phyloP scores from a whole-genome alignment of 2,797 vertebrate species.

The Discoglossus pictus region DNA sequence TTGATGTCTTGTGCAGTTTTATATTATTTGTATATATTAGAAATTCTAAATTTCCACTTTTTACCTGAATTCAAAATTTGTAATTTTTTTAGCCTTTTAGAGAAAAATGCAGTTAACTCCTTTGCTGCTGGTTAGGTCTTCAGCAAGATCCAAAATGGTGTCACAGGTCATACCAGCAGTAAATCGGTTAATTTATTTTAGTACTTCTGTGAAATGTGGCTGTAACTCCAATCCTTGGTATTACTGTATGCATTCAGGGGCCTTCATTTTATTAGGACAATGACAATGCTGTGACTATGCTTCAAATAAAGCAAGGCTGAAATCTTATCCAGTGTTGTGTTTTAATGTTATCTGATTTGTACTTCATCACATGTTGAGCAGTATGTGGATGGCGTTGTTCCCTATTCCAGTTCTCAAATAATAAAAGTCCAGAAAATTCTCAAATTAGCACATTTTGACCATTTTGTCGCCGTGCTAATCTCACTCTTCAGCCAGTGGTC shows the following conservation, averaged over 20 bases:
- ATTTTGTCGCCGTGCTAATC: too few relatives aligned
- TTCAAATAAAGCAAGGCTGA: constrained; percentile 69
- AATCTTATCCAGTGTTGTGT: constrained; percentile 59
- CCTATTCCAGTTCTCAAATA: too few relatives aligned
- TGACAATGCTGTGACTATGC: constrained; percentile 62
- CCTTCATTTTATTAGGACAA: constrained; percentile 59
- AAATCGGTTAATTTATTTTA: constrained; percentile 74
- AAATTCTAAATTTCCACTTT: constrained; percentile 77
- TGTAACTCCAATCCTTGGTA: constrained; percentile 65
- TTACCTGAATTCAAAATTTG: constrained; percentile 76
- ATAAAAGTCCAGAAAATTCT: too few relatives aligned
- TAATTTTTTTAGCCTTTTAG: constrained; percentile 70
- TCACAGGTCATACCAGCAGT: constrained; percentile 1
- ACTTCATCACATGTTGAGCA: background rate
- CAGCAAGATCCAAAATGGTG: background rate
- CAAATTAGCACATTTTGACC: too few relatives aligned
- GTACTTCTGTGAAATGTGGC: constrained; percentile 64
- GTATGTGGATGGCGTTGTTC: too few relatives aligned
- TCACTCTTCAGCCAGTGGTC: too few relatives aligned
- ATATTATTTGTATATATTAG: constrained; percentile 84
- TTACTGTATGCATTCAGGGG: constrained; percentile 65
- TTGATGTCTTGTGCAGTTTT: constrained; percentile 76
- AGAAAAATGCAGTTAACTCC: constrained; percentile 51
- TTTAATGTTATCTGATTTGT: constrained; percentile 1
- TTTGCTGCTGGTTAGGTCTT: constrained; percentile 25